Evolutionary conservation across 2,888 invertebrate species (phyloP).

Genomic region (Cremastobaeus sp.): DNA sequence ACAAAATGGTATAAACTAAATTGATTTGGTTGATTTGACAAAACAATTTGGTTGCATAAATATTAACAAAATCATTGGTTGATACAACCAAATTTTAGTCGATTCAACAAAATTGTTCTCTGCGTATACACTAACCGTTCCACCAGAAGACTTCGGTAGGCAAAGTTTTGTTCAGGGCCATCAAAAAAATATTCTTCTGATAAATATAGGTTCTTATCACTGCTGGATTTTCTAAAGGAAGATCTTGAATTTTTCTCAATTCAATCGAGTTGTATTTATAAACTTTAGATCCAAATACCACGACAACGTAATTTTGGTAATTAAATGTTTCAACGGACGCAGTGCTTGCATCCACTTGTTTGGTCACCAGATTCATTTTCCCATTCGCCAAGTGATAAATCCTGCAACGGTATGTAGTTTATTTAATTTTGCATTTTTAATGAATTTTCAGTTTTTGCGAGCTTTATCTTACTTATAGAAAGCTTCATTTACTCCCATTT

Average conservation of each 20-base stretch:
- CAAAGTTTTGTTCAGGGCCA: slow-evolving; percentile 1
- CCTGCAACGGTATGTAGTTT: too few relatives aligned
- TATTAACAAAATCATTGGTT: too few relatives aligned
- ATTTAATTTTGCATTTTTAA: slow-evolving; percentile 3
- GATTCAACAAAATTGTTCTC: too few relatives aligned
- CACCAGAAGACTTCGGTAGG: slow-evolving; percentile 33
- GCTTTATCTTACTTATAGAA: slow-evolving; percentile 20
- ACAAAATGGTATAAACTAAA: too few relatives aligned
- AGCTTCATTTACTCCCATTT: slow-evolving; percentile 5
- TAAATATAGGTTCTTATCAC: slow-evolving; percentile 6
- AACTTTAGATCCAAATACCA: slow-evolving; percentile 19
- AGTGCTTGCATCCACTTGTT: slow-evolving; percentile 3
- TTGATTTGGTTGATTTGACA: too few relatives aligned
- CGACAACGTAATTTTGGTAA: slow-evolving; percentile 7
- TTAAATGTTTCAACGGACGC: slow-evolving; percentile 18
- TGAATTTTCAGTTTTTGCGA: neutral
- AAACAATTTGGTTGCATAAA: too few relatives aligned
- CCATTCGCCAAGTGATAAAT: slow-evolving; percentile 25
- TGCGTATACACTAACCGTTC: too few relatives aligned
- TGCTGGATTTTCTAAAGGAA: slow-evolving; percentile 2
- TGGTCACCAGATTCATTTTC: slow-evolving; percentile 9
- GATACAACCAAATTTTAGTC: too few relatives aligned
- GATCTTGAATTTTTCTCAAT: slow-evolving; percentile 17
- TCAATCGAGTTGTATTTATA: slow-evolving; percentile 17
- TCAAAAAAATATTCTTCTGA: slow-evolving; percentile 19